Base-by-base conservation (phyloP, 2,113 vertebrate species). In the Myotis yumanensis region DNA sequence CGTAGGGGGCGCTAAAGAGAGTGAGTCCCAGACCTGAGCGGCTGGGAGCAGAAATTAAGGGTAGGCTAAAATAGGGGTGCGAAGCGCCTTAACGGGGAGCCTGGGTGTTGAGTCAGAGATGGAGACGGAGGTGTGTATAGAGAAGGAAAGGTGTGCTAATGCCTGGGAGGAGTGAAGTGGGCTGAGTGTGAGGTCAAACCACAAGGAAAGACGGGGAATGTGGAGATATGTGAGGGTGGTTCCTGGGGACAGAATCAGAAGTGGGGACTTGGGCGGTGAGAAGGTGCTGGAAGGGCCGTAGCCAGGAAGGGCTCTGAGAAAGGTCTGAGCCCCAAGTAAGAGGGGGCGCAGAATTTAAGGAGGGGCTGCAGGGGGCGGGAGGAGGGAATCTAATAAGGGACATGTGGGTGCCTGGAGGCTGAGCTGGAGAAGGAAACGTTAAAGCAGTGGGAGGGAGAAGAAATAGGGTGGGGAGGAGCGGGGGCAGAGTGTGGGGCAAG, bases 1-100 rank as follows among this genome's bases (percentile, higher is more conserved):
- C 0, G 30, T 54, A 94, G 96, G 52, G 92, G 92, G 94, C 88
- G 93, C 86, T 57, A 35, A 37, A 43, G n/a, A 12, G 30, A 23
- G 40, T 3, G 62, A 79, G 87, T 57, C 11, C 14, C 0, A 43
- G n/a, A 25, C 32, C n/a, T 72, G 4, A 51, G 0, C 7, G 28
- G 1, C 18, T 0, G 1, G 9, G 25, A 4, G 17, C 4, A 30
- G 46, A n/a, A 4, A 18, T 12, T 32, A 15, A 52, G 28, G 30
- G 64, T n/a, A 52, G 75, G 59, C 51, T 59, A 66, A 23, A 40
- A 7, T 1, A 11, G 51, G 37, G 40, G 9, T 15, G 51, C 5
- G 23, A 32, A 40, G 16, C 12, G 7, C 15, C 14, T 48, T 35
- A 17, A n/a, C 11, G 17, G 32, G 18, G 16, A 79, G 43, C 54